phyloP scores from a whole-genome alignment of 2,797 vertebrate genomes.

The Enteromius fasciolatus region DNA sequence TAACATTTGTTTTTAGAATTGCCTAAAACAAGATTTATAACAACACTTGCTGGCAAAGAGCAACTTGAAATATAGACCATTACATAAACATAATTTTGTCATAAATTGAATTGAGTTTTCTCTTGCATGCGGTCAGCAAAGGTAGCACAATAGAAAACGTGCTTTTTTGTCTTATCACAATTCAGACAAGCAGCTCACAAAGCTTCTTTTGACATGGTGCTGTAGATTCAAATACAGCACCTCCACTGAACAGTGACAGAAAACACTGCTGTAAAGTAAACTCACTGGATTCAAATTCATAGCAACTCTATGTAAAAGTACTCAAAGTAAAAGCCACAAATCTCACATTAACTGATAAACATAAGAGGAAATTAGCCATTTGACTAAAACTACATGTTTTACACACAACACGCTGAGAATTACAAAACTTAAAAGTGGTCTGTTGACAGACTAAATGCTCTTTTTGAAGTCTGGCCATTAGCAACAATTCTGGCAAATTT shows the following conservation, averaged over 20 bases:
- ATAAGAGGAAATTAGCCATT: constrained; percentile 16
- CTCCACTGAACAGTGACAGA: neutral
- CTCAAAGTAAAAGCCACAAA: constrained; percentile 12
- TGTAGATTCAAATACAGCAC: constrained; percentile 6
- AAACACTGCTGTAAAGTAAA: constrained; percentile 16
- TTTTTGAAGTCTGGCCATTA: constrained; percentile 36
- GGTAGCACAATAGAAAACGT: neutral
- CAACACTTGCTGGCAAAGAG: neutral
- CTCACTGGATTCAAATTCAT: neutral
- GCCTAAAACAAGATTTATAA: neutral
- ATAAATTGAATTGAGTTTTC: neutral
- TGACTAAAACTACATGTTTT: neutral
- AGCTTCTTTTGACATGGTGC: neutral
- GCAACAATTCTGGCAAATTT: constrained; percentile 43
- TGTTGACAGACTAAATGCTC: constrained; percentile 15
- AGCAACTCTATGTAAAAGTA: too few species aligned
- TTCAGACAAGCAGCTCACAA: neutral
- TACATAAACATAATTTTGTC: neutral
- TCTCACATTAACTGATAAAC: neutral
- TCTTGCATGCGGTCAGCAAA: neutral
- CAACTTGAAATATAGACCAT: neutral
- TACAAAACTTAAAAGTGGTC: neutral
- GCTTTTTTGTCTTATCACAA: neutral
- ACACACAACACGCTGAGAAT: neutral
- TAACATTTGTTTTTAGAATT: neutral